Conservation (phyloP, 2,797 vertebrate species). For the Myoxocephalus aenaeus region DNA sequence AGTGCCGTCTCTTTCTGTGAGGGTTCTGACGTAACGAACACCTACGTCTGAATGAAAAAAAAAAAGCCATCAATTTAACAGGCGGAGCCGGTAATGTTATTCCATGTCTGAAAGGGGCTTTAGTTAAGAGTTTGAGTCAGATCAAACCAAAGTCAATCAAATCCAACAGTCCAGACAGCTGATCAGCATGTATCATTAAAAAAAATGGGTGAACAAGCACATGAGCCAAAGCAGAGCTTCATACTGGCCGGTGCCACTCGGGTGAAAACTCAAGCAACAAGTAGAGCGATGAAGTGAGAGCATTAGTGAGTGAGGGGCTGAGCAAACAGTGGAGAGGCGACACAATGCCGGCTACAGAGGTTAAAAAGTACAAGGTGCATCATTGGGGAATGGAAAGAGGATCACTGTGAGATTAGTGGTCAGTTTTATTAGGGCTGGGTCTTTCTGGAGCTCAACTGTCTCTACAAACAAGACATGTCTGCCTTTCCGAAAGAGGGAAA, state of each 20-base stretch:
- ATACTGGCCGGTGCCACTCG: conserved; percentile 63
- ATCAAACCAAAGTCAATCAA: conserved; percentile 18
- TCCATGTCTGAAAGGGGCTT: conserved; percentile 41
- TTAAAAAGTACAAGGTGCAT: conserved; percentile 46
- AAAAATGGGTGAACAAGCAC: conserved; percentile 32
- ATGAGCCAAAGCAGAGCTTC: conserved; percentile 56
- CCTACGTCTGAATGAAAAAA: background rate
- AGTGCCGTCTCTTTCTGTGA: background rate
- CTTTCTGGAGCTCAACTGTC: conserved; percentile 34
- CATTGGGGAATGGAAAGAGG: conserved; percentile 36
- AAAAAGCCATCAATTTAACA: background rate
- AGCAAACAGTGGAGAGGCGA: conserved; percentile 35
- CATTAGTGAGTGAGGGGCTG: conserved; percentile 43
- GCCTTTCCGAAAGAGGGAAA: conserved; percentile 17
- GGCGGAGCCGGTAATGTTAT: background rate
- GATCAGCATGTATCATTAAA: conserved; percentile 14
- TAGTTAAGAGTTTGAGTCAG: conserved; percentile 1
- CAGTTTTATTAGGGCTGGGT: conserved; percentile 45
- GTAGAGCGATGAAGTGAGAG: conserved; percentile 43
- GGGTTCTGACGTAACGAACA: background rate
- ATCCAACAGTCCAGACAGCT: background rate
- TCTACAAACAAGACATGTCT: conserved; percentile 38
- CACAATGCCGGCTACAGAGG: conserved; percentile 29
- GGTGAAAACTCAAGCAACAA: conserved; percentile 66
- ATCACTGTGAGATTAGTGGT: conserved; percentile 61